Percentiles rank a stretch among this genome's conserved stretches.
phyloP scores from a whole-genome alignment of 2,888 invertebrate species.

The Pseudococcus viburni region DNA sequence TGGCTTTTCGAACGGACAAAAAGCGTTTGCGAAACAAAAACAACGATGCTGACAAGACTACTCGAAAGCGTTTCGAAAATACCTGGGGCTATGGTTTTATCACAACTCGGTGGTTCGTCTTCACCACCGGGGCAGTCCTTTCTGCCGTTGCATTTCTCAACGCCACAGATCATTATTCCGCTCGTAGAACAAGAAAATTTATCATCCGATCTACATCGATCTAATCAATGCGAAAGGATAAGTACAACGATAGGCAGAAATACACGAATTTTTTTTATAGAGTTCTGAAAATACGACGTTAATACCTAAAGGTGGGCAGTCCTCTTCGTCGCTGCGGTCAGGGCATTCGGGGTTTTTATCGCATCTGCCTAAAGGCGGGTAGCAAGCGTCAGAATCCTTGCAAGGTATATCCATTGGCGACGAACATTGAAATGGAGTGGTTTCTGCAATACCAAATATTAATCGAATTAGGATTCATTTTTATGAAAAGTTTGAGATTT shows the following conservation, averaged over 20 bases:
- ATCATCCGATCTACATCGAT: slow-evolving; percentile 49
- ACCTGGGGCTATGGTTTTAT: neutral
- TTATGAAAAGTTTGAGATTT: no score
- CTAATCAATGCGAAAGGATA: neutral
- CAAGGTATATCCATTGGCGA: neutral
- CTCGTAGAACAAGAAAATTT: neutral
- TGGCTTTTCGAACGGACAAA: neutral
- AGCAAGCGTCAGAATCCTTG: neutral
- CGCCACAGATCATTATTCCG: neutral
- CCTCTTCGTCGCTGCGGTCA: neutral
- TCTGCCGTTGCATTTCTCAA: neutral
- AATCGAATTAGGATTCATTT: no score
- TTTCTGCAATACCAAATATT: neutral
- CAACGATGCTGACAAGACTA: neutral
- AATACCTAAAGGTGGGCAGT: slow-evolving; percentile 27
- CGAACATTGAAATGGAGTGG: neutral
- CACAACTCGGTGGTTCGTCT: slow-evolving; percentile 19
- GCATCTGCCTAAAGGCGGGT: neutral
- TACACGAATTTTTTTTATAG: neutral
- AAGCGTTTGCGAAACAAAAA: neutral
- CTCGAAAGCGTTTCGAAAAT: neutral
- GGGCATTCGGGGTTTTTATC: neutral
- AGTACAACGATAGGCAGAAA: neutral
- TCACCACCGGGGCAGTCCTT: slow-evolving; percentile 19
- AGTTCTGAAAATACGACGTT: no score